phyloP scores from a whole-genome alignment of 2,113 vertebrate genomes.

The Struthidea cinerea region DNA sequence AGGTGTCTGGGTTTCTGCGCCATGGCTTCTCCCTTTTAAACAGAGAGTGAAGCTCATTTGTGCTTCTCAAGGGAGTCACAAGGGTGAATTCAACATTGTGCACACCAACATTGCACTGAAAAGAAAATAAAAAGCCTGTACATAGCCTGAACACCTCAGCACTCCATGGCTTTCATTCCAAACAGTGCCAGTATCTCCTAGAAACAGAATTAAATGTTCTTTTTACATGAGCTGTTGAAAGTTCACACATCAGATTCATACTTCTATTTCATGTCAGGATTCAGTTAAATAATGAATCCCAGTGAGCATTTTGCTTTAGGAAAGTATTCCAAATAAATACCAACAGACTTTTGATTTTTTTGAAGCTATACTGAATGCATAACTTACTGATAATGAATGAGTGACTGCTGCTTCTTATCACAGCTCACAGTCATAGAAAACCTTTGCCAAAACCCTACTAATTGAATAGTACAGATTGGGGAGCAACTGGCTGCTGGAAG shows the following conservation, averaged over 20 bases:
- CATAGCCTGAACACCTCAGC: neutral
- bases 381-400: neutral
- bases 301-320: neutral
- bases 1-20: neutral
- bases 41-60: neutral
- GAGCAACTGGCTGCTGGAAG: neutral
- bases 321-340: neutral
- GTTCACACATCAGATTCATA: neutral
- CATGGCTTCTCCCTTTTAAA: neutral
- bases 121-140: neutral
- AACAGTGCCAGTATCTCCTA: neutral
- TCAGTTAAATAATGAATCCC: neutral
- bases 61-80: neutral
- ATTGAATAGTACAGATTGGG: neutral
- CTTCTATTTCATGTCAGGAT: neutral
- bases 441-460: neutral
- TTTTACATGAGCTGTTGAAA: neutral
- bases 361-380: neutral
- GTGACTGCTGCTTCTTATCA: neutral
- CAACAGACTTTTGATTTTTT: neutral
- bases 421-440: neutral
- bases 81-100: neutral
- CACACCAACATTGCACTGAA: rapidly evolving
- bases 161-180: neutral
- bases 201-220: neutral